These are phyloP conservation scores for Anguilla marmorata DNA, from an alignment of 2,797 vertebrate species.

Conservation along the genomic window DNA sequence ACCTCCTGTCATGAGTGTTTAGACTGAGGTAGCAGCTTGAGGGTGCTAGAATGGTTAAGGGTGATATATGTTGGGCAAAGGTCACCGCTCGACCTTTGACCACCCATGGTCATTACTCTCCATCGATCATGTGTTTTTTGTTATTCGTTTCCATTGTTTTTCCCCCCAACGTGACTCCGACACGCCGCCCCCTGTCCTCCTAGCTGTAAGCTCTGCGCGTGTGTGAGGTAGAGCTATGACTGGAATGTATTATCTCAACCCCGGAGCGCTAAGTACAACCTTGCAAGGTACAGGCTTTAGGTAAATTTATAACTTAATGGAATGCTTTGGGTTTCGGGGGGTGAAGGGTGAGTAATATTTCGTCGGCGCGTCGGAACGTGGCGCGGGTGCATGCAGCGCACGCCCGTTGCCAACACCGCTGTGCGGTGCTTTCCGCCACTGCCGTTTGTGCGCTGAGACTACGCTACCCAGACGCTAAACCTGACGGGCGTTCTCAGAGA, in stretches of 20 bases:
- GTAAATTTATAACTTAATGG: slow-evolving; percentile 25
- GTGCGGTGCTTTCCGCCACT: neutral
- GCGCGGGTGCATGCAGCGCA: too few species aligned
- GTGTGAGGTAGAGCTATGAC: neutral
- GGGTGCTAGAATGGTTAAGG: neutral
- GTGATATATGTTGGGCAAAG: neutral
- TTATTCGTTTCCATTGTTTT: slow-evolving; percentile 14
- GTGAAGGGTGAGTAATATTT: neutral
- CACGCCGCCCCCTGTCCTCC: neutral
- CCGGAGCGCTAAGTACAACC: neutral
- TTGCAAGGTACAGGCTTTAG: slow-evolving; percentile 17
- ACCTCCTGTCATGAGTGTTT: neutral
- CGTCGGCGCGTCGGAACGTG: neutral
- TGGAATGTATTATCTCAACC: slow-evolving; percentile 27
- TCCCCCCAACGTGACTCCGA: neutral
- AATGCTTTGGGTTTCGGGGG: slow-evolving; percentile 1
- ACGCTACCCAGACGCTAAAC: neutral
- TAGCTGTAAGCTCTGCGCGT: neutral
- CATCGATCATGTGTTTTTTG: slow-evolving; percentile 9
- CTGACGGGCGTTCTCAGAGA: neutral
- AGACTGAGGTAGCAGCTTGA: neutral
- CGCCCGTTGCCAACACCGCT: neutral
- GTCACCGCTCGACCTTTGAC: neutral
- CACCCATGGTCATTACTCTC: slow-evolving; percentile 1
- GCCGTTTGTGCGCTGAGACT: neutral